Conservation (phyloP, 2,797 vertebrate species). For the Cossypha niveicapilla region DNA sequence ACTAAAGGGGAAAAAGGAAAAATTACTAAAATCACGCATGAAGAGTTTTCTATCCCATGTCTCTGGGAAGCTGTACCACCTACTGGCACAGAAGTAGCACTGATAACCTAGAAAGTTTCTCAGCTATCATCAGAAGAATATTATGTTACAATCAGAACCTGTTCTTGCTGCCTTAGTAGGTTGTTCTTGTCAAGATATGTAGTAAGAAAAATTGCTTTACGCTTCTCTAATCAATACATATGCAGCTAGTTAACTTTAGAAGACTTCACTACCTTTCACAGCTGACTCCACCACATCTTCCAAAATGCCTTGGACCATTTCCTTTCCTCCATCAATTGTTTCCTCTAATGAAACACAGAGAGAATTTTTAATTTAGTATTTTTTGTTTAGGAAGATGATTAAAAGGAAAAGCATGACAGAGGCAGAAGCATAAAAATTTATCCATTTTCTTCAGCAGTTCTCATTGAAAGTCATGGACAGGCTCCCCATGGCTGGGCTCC, state of each 20-base stretch:
- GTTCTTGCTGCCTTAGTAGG: neutral
- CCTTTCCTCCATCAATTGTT: constrained; percentile 60
- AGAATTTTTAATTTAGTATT: neutral
- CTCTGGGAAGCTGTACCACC: neutral
- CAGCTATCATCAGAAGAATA: neutral
- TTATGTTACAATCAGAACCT: neutral
- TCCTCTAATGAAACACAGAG: constrained; percentile 42
- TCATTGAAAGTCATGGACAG: neutral
- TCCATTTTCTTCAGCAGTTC: neutral
- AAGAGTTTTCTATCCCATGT: neutral
- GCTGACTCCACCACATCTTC: constrained; percentile 75
- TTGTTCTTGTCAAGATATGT: neutral
- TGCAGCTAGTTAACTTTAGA: neutral
- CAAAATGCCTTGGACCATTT: constrained; percentile 76
- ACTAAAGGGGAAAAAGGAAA: constrained; percentile 54
- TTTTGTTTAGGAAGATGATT: neutral
- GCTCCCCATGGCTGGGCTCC: neutral
- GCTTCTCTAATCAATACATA: neutral
- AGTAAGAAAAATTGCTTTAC: neutral
- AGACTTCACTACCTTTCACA: constrained; percentile 69
- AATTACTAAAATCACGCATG: neutral
- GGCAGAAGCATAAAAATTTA: neutral
- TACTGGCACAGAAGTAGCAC: neutral
- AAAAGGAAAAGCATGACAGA: neutral
- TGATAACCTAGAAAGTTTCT: neutral